Evolutionary conservation across 1,140 invertebrate genomes (phyloP), one percentile per base, ranked within the genome.

Genomic region (Euglossa dilemma): DNA sequence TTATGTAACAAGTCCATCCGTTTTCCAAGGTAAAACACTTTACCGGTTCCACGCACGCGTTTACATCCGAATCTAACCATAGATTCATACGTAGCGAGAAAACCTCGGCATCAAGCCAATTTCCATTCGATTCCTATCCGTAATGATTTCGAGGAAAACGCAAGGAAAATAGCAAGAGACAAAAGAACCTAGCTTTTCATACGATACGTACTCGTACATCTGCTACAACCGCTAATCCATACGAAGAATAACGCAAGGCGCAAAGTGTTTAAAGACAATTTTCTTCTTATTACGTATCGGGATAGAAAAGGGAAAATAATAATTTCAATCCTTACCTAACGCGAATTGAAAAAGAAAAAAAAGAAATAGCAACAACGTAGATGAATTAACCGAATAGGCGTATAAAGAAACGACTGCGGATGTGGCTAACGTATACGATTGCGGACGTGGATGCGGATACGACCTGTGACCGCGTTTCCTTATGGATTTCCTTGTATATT

Each of bases 51-150:
- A 9, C 52, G 25, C 11, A 20, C 23, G 56, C 20, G 52, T 79
- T 70, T 56, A 59, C 45, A 47, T 28, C 14, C 23, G 12, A 47
- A 50, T 79, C 45, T 59, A 70, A 79, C 67, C 36, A 50, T 57
- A 47, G 54, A 80, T 75, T 66, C n/a, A 9, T n/a, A 66, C 23
- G 70, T 52, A 45, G 6, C 12, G 14, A 50, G 18, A 5, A n/a
- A 36, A 72, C 20, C 52, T 81, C 61, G 50, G n/a, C 59, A 61
- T 36, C 23, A n/a, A 43, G 71, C 79, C 61, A 81, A 81, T 56
- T 52, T 64, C 50, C 16, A 59, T 67, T 47, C 36, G 28, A 52
- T 56, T 56, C 52, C 6, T 6, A 20, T 45, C n/a, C 36, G 18
- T 43, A 28, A 52, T 28, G 69, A 52, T 54, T 52, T 71, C 70